phyloP scores from a whole-genome alignment of 92 coral and sea anemone genomes.

The Paramuricea clavata region DNA sequence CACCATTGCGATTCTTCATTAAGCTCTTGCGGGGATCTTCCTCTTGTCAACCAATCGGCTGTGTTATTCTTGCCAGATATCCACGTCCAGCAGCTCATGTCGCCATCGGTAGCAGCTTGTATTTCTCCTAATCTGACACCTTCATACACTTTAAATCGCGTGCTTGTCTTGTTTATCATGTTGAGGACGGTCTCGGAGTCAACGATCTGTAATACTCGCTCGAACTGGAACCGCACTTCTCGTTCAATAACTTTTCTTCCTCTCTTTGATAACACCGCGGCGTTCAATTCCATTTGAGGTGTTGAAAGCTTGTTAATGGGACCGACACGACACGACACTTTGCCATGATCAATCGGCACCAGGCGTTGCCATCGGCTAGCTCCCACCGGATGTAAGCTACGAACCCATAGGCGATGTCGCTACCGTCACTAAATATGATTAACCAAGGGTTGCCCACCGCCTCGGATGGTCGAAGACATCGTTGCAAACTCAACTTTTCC shows the following conservation, averaged over 20 bases:
- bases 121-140: constrained; percentile 64
- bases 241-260: constrained; percentile 66
- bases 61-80: constrained; percentile 46
- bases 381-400: too few species aligned
- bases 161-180: constrained; percentile 77
- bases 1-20: constrained; percentile 50
- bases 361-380: constrained; percentile 50
- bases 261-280: constrained; percentile 68
- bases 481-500: constrained; percentile 68
- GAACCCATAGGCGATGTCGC: too few species aligned
- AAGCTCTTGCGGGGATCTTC: constrained; percentile 64
- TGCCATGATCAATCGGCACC: too few species aligned
- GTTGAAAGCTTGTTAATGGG: constrained; percentile 62
- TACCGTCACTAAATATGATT: too few species aligned
- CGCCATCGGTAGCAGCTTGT: constrained; percentile 69
- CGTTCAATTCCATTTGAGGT: constrained; percentile 80
- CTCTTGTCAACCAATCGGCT: constrained; percentile 62
- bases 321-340: background rate
- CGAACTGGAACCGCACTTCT: constrained; percentile 69
- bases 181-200: constrained; percentile 77
- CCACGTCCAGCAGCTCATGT: constrained; percentile 55
- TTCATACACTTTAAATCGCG: constrained; percentile 57
- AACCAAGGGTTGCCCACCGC: too few species aligned
- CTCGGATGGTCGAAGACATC: too few species aligned
- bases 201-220: constrained; percentile 67